Base-by-base conservation (phyloP, 2,113 vertebrate species). In the Psilopsiagon aymara region DNA sequence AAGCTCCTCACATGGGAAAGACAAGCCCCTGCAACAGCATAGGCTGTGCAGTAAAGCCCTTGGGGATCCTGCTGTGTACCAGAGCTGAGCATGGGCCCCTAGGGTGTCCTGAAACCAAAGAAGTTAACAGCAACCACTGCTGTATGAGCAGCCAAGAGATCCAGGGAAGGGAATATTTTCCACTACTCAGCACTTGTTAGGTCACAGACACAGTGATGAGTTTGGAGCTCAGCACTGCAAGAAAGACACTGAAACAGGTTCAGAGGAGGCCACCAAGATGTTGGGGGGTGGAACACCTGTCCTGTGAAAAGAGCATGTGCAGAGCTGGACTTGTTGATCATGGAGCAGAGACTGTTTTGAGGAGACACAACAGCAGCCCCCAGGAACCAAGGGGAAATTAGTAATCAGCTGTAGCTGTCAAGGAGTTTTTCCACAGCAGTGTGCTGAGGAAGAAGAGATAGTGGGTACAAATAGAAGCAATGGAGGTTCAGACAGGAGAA, bases 311-410 rank as follows among this genome's bases (percentile, higher is more conserved):
- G 16, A 70, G 31, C 4, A 4, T n/a, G 9, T 21, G 8, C 12
- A 11, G 17, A 73, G 9, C 5, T 35, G 16, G 10, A 1, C 14
- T 63, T 82, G 2, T 25, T 76, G 63, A 80, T 8, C 4, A 8
- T 43, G n/a, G 21, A 80, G 17, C 37, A 82, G 21, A 76, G 28
- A 11, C 2, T 37, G 31, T 28, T 88, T 71, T 21, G 12, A 6
- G 7, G 35, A 2, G 9, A 37, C 2, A 2, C 9, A 37, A 35
- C 6, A 64, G 7, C n/a, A 25, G 1, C 3, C 9, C 15, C 5
- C 25, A 19, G 14, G 41, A 63, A 80, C 21, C 10, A 80, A 71
- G 6, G 18, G 3, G 37, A 88, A 63, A 27, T 23, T 63, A 27
- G 7, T 2, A 5, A 35, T 17, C 8, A 67, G 23, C 6, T 44